Evolutionary conservation across 2,797 vertebrate species (phyloP).

Genomic region (Hoplostethus atlanticus): DNA sequence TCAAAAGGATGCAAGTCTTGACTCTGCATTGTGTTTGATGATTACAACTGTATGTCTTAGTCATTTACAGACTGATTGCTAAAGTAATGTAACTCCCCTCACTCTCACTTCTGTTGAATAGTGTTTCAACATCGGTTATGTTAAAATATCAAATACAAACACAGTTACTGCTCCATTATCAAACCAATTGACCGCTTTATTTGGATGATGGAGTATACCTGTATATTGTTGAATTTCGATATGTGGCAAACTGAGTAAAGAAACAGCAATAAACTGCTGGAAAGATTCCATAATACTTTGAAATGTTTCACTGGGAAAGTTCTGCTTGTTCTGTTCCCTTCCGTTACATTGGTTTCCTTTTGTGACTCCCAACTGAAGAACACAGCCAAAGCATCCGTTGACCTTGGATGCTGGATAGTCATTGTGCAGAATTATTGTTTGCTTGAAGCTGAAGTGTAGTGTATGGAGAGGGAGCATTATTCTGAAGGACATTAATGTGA

Average conservation of each 20-base stretch:
- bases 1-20: conserved; percentile 10
- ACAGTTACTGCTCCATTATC: conserved; percentile 9
- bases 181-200: conserved; percentile 26
- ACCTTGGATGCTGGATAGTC: conserved; percentile 43
- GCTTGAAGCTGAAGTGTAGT: neutral
- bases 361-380: neutral
- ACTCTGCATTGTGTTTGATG: neutral
- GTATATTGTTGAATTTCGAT: conserved; percentile 37
- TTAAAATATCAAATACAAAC: conserved; percentile 31
- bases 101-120: neutral
- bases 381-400: conserved; percentile 12
- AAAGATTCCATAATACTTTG: conserved; percentile 28
- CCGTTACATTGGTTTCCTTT: neutral
- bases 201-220: conserved; percentile 36
- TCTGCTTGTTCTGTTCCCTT: neutral
- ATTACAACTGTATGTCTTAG: conserved; percentile 1
- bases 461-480: conserved; percentile 8
- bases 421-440: conserved; percentile 8
- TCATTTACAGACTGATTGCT: neutral
- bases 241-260: conserved; percentile 35
- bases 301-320: conserved; percentile 20
- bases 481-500: conserved; percentile 11
- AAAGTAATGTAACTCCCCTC: conserved; percentile 13
- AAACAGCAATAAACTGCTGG: conserved; percentile 51
- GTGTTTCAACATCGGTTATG: conserved; percentile 11